Conservation (phyloP, 2,797 vertebrate species). For the Sitta carolinensis region DNA sequence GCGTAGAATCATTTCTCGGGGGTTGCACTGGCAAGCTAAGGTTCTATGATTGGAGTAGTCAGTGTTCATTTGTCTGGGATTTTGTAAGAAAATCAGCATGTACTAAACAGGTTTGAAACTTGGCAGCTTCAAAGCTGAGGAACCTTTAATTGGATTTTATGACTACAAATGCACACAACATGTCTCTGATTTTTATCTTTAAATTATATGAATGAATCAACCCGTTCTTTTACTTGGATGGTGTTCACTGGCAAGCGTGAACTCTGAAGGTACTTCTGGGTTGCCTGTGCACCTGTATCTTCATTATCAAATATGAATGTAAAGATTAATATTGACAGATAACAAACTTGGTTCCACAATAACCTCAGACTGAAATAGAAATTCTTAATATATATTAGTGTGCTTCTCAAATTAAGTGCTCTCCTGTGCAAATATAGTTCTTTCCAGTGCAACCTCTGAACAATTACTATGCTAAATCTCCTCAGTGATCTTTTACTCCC, state of each 20-base stretch:
- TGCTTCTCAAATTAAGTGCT: not conserved
- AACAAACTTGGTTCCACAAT: not conserved
- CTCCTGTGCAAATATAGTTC: not conserved
- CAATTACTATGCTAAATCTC: constrained; percentile 72
- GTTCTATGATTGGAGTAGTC: not conserved
- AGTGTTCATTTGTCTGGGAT: not conserved
- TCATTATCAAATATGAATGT: not conserved
- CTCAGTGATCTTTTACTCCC: constrained; percentile 74
- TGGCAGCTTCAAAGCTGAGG: not conserved
- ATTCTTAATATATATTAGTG: not conserved
- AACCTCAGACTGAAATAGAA: not conserved
- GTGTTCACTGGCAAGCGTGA: not conserved
- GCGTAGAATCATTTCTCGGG: constrained; percentile 65
- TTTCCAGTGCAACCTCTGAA: constrained; percentile 77
- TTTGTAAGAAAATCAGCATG: not conserved
- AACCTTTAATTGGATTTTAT: not conserved
- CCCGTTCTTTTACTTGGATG: not conserved
- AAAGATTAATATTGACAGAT: not conserved
- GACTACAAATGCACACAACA: not conserved
- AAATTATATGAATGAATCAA: not conserved
- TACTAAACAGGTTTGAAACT: not conserved
- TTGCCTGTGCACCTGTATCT: constrained; percentile 3
- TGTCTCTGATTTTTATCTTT: not conserved
- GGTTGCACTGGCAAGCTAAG: constrained; percentile 73
- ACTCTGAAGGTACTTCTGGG: not conserved